Evolutionary conservation across 2,113 vertebrate genomes (phyloP), one percentile per base, ranked within the genome.

Genomic region (Zeus faber): DNA sequence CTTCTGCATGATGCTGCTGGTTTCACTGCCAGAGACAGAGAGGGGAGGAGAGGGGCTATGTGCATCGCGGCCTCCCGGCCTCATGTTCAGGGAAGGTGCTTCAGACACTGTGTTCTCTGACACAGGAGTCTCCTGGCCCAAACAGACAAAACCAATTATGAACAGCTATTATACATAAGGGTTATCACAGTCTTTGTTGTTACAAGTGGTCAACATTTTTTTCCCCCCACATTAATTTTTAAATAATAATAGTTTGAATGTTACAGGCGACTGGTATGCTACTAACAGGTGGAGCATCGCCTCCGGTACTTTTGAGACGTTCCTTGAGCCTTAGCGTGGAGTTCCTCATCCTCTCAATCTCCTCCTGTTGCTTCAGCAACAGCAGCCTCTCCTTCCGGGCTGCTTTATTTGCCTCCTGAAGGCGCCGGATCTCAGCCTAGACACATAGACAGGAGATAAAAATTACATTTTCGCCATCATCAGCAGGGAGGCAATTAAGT

Each of bases 1-100:
- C 70, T 97, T 98, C 82, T 98, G 93, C 97, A 99, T 96, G 78
- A 99, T 98, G 88, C 95, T 98, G 85, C 95, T 99, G 0, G 95
- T 99, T 71, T 98, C 97, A 58, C 94, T 97, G 74, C 95, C 96
- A 17, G 97, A 98, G 49, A 96, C 78, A 0, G 97, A 99, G 33
- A 94, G 49, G 0, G 95, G 89, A 13, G 85, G 85, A 35, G 97
- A 99, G 60, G 92, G 91, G 65, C 92, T 96, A 20, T 93, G 93
- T 17, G 88, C 86, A 49, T 94, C 93, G n/a, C 77, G 62, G 35
- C 91, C 92, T 0, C 91, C 70, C 49, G 84, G 87, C 45, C 82
- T 84, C 0, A 82, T 76, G 59, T 83, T 91, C 17, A 87, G 75
- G 18, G 89, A 89, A 5, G 80, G 55, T 4, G 88, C 69, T 39